Evolutionary conservation across 2,888 invertebrate genomes (phyloP).

Genomic region (Pammene aurita): DNA sequence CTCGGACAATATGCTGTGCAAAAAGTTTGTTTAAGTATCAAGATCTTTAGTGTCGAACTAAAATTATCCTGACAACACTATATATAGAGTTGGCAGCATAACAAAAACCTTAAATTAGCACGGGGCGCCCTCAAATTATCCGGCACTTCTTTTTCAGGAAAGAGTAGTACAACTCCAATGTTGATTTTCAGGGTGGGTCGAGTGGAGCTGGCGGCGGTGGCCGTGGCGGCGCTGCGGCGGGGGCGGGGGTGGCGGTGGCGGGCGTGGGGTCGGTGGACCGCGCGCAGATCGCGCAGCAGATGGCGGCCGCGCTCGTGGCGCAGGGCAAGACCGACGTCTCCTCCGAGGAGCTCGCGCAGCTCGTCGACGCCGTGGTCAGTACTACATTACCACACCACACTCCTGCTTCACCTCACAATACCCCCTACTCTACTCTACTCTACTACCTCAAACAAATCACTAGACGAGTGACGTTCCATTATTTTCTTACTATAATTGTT

Average conservation of each 20-base stretch:
- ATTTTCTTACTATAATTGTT: no score
- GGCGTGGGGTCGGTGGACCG: conserved; percentile 90
- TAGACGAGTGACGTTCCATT: no score
- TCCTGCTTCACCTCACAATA: not conserved
- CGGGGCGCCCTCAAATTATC: no score
- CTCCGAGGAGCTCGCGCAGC: conserved; percentile 89
- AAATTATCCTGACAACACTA: no score
- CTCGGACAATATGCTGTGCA: no score
- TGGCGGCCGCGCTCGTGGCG: conserved; percentile 89
- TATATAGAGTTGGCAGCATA: no score
- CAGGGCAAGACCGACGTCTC: conserved; percentile 92
- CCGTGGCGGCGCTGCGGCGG: conserved; percentile 3
- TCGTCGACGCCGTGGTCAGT: conserved; percentile 90
- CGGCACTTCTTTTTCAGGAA: no score
- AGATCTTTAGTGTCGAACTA: no score
- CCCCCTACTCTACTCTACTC: no score
- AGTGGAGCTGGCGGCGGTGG: not conserved
- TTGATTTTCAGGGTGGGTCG: not conserved
- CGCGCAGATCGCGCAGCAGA: conserved; percentile 90
- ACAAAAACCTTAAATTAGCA: no score
- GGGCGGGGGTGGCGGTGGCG: conserved; percentile 83
- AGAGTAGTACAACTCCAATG: not conserved
- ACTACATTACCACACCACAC: not conserved
- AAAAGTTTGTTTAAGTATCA: no score
- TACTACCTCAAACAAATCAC: no score